A percentile compares a stretch with the other conserved stretches of the same genome.
phyloP scores from a whole-genome alignment of 2,888 invertebrate species.

The Criorhina ranunculi region DNA sequence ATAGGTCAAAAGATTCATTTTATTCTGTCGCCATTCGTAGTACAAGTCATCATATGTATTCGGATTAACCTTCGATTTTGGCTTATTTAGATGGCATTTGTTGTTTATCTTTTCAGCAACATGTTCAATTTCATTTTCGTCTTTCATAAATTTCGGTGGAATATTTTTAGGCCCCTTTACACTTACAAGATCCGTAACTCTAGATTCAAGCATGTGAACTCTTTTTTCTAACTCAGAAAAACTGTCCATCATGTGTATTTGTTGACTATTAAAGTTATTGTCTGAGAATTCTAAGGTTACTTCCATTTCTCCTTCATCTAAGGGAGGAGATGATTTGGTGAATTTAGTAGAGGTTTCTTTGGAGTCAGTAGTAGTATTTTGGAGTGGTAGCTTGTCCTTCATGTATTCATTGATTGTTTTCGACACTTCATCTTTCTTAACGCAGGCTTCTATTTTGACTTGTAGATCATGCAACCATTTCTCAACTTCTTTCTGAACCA shows the following conservation, averaged over 20 bases:
- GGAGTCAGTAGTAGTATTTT: fast-evolving
- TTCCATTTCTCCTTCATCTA: constrained; percentile 3
- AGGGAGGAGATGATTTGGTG: background rate
- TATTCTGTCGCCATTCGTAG: constrained; percentile 25
- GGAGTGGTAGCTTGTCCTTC: background rate
- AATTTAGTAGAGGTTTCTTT: background rate
- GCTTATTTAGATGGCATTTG: background rate
- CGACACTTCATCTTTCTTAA: background rate
- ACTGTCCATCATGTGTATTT: background rate
- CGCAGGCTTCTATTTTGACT: background rate
- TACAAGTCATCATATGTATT: constrained; percentile 29
- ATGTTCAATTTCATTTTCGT: background rate
- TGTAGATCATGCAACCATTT: background rate
- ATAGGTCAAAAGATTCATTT: background rate
- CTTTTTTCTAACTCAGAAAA: constrained; percentile 8
- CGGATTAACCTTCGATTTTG: background rate
- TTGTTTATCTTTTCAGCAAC: background rate
- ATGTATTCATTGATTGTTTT: constrained; percentile 10
- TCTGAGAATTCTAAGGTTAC: constrained; percentile 3
- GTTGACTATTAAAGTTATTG: background rate
- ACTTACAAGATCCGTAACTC: background rate
- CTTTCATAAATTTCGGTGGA: background rate
- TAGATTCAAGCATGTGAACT: constrained; percentile 1
- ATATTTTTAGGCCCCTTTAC: background rate
- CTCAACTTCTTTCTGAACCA: constrained; percentile 1